These are phyloP conservation scores for Hydrocynus forskahlii DNA, from an alignment of 2,797 vertebrate species.

Conservation along the genomic window DNA sequence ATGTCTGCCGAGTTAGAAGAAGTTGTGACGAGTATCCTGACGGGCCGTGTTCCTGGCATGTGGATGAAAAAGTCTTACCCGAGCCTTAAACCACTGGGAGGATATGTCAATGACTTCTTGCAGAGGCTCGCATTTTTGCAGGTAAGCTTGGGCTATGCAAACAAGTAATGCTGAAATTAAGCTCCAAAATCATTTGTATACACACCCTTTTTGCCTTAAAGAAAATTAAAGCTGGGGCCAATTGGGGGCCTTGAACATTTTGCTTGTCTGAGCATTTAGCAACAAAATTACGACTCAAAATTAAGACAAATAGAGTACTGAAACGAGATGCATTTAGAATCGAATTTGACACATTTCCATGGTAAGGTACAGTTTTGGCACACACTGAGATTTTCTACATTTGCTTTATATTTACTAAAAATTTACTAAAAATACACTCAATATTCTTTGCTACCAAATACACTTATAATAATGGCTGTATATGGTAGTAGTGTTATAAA, in stretches of 20 bases:
- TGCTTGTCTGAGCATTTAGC: too few species aligned
- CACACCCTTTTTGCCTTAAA: too few species aligned
- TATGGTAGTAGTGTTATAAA: neutral
- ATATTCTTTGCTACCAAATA: too few species aligned
- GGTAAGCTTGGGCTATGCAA: constrained; percentile 66
- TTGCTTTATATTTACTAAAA: too few species aligned
- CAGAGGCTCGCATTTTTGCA: constrained; percentile 85
- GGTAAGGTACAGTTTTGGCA: neutral
- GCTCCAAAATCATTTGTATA: too few species aligned
- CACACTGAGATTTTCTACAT: too few species aligned
- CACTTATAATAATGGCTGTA: constrained; percentile 7
- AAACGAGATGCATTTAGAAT: neutral
- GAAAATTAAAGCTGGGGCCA: too few species aligned
- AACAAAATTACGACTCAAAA: too few species aligned
- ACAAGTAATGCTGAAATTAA: neutral
- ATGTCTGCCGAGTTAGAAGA: constrained; percentile 90
- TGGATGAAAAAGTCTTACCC: constrained; percentile 92
- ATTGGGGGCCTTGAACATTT: too few species aligned
- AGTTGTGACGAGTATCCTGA: constrained; percentile 87
- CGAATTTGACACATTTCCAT: neutral
- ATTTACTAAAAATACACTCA: too few species aligned
- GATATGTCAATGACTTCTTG: constrained; percentile 88
- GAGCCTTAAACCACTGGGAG: constrained; percentile 89
- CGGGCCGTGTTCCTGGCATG: constrained; percentile 83
- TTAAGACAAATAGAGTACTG: neutral